Percentiles rank a stretch among this genome's conserved stretches.
phyloP scores from a whole-genome alignment of 2,888 invertebrate species.

The Phaedon cochleariae region DNA sequence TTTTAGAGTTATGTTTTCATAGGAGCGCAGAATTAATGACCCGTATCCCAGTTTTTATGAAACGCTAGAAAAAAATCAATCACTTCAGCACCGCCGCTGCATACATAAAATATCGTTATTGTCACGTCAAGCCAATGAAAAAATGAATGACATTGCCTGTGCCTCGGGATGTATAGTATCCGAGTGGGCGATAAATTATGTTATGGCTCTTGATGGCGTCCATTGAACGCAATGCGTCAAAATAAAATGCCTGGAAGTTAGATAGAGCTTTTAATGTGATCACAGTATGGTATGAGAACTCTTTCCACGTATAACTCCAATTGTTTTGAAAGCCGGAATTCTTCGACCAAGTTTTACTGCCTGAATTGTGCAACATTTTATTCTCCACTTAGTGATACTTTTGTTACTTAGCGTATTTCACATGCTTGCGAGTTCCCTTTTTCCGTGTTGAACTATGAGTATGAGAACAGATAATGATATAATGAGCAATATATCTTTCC shows the following conservation, averaged over 20 bases:
- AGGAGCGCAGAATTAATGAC: background rate
- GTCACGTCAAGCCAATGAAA: constrained; percentile 33
- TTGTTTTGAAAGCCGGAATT: constrained; percentile 17
- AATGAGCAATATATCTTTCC: no score
- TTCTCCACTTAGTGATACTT: constrained; percentile 21
- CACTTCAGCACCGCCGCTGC: constrained; percentile 11
- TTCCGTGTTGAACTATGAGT: no score
- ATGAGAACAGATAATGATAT: no score
- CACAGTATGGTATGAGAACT: constrained; percentile 20
- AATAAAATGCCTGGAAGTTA: constrained; percentile 22
- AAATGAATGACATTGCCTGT: constrained; percentile 28
- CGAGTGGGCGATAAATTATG: constrained; percentile 34
- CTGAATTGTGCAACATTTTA: constrained; percentile 12
- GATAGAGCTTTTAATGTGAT: constrained; percentile 25
- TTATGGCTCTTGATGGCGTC: constrained; percentile 23
- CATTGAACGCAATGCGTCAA: constrained; percentile 30
- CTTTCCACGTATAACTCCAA: constrained; percentile 8
- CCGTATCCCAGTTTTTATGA: background rate
- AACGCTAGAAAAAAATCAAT: constrained; percentile 24
- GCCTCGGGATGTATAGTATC: constrained; percentile 19
- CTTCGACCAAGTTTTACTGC: constrained; percentile 15
- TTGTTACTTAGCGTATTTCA: no score
- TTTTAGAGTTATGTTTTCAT: background rate
- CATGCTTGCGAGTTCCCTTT: no score
- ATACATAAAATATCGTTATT: constrained; percentile 28